These are phyloP conservation scores for Sarcophaga rosellei DNA, from an alignment of 2,888 invertebrate species.

Conservation along the genomic window DNA sequence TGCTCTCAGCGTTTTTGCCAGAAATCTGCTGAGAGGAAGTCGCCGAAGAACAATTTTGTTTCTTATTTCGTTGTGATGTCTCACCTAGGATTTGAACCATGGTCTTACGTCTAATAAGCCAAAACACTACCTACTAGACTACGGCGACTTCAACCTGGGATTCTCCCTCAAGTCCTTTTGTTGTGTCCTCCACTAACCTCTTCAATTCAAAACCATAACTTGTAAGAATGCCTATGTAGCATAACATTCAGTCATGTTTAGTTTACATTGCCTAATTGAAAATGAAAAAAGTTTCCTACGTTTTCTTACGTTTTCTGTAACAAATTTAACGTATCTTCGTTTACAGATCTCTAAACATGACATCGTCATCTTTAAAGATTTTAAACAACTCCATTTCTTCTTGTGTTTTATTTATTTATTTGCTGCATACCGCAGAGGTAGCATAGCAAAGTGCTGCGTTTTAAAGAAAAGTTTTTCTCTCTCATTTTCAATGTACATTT, in stretches of 20 bases:
- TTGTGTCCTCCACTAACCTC: no score
- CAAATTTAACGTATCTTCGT: conserved; percentile 22
- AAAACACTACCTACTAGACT: no score
- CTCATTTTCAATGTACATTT: conserved; percentile 27
- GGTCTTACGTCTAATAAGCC: no score
- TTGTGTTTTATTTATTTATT: conserved; percentile 42
- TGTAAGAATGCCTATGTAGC: conserved; percentile 17
- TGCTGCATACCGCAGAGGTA: conserved; percentile 15
- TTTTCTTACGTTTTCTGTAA: conserved; percentile 11
- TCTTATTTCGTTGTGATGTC: no score
- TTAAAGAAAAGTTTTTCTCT: conserved; percentile 47
- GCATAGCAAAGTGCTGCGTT: conserved; percentile 30
- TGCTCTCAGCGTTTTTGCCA: no score
- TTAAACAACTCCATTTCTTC: conserved; percentile 57
- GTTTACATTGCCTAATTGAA: conserved; percentile 19
- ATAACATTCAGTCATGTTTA: conserved; percentile 5
- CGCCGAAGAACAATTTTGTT: no score
- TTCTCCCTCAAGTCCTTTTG: no score
- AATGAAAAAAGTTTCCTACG: background rate
- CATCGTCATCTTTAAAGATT: conserved; percentile 59
- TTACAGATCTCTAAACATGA: conserved; percentile 43
- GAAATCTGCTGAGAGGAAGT: no score
- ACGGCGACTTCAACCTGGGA: no score
- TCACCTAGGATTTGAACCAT: no score
- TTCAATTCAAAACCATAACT: no score